phyloP scores from a whole-genome alignment of 2,113 vertebrate genomes.

The Apteryx owenii region DNA sequence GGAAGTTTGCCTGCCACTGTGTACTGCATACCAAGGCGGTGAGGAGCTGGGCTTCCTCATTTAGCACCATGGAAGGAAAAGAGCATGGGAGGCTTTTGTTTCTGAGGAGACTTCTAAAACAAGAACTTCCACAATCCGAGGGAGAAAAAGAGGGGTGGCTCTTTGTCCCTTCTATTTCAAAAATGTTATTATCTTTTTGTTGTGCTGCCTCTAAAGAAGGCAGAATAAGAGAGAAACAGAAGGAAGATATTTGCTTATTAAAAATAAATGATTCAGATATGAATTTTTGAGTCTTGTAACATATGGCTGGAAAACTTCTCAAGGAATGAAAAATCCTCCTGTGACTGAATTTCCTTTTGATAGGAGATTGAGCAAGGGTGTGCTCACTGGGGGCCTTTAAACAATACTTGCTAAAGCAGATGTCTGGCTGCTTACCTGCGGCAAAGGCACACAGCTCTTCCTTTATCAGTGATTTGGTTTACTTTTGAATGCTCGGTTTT shows the following conservation, averaged over 20 bases:
- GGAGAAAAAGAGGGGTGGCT: background rate
- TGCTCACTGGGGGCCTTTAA: background rate
- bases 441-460: background rate
- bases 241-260: slow-evolving; percentile 25
- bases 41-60: background rate
- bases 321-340: background rate
- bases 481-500: background rate
- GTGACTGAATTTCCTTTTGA: slow-evolving; percentile 13
- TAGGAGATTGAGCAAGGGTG: background rate
- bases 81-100: accelerated
- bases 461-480: background rate
- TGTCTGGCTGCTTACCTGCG: slow-evolving; percentile 26
- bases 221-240: background rate
- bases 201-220: background rate
- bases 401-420: background rate
- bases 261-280: slow-evolving; percentile 42
- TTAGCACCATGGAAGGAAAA: accelerated
- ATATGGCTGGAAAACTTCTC: slow-evolving; percentile 20
- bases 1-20: background rate
- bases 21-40: background rate
- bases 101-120: background rate
- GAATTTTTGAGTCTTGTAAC: slow-evolving; percentile 7
- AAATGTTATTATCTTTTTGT: background rate
- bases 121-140: background rate
- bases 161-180: background rate